Percentiles rank a stretch among this genome's conserved stretches.
Conservation (phyloP, 2,797 vertebrate species). For the Phoeniculus purpureus region DNA sequence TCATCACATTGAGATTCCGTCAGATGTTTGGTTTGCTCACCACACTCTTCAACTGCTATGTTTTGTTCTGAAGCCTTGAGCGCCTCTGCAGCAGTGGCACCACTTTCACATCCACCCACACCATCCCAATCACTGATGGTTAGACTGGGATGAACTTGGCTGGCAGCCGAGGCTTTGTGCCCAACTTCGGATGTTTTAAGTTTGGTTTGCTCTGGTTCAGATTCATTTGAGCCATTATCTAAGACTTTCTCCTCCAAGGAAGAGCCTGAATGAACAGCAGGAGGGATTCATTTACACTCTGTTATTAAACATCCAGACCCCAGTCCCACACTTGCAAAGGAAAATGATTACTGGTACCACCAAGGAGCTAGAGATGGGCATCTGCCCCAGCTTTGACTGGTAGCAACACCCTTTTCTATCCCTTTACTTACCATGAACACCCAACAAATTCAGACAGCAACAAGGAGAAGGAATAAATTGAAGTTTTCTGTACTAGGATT, state of each 20-base stretch:
- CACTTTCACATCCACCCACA: conserved; percentile 81
- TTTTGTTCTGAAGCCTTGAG: conserved; percentile 80
- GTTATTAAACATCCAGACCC: neutral
- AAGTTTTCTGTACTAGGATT: neutral
- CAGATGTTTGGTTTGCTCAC: conserved; percentile 85
- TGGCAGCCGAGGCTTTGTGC: conserved; percentile 78
- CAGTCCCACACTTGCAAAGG: neutral
- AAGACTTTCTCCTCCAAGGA: conserved; percentile 93
- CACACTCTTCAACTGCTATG: conserved; percentile 82
- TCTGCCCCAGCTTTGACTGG: neutral
- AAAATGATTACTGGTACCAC: neutral
- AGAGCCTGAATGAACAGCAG: conserved; percentile 87
- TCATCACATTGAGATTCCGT: conserved; percentile 63
- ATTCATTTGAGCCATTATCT: conserved; percentile 85
- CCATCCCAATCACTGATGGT: conserved; percentile 83
- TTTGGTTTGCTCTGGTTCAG: conserved; percentile 85
- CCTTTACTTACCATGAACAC: neutral
- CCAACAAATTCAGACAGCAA: neutral
- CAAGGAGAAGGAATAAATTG: neutral
- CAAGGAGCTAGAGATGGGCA: neutral
- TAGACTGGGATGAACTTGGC: conserved; percentile 83
- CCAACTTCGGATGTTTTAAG: conserved; percentile 83
- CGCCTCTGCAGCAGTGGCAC: conserved; percentile 78
- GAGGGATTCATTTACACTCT: conserved; percentile 67
- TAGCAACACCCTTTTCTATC: neutral